A percentile compares a stretch with the other conserved stretches of the same genome.
These are phyloP conservation scores for Hirtodrosophila confusa DNA, from an alignment of 2,888 invertebrate species.

Conservation along the genomic window DNA sequence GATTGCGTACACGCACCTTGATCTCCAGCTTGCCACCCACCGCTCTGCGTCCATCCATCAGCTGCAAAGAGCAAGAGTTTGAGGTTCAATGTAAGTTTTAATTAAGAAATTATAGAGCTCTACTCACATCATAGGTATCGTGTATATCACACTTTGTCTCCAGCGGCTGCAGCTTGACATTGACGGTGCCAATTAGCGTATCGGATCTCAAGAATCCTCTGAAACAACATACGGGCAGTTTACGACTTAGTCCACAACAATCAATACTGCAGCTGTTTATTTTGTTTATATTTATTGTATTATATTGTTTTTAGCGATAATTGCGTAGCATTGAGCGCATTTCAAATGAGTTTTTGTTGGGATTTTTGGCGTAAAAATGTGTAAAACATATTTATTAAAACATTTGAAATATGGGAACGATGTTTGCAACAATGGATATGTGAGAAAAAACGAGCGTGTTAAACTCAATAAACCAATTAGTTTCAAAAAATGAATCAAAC, in stretches of 20 bases:
- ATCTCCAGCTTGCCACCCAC: conserved; percentile 96
- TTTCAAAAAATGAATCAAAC: not conserved
- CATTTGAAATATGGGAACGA: conserved; percentile 25
- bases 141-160: conserved; percentile 95
- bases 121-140: conserved; percentile 95
- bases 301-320: conserved; percentile 36
- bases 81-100: not conserved
- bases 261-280: conserved; percentile 83
- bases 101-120: not conserved
- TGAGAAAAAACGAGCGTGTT: conserved; percentile 19
- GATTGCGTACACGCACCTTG: conserved; percentile 93
- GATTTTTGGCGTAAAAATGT: conserved; percentile 60
- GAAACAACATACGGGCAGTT: conserved; percentile 87
- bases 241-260: conserved; percentile 84
- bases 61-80: conserved; percentile 85
- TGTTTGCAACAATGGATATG: conserved; percentile 40
- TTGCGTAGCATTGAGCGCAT: conserved; percentile 53
- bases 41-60: conserved; percentile 94
- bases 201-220: conserved; percentile 97
- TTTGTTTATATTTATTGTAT: conserved; percentile 35
- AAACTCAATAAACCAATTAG: conserved; percentile 26
- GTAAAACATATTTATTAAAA: conserved; percentile 62
- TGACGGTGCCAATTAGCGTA: conserved; percentile 91
- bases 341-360: conserved; percentile 59
- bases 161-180: conserved; percentile 93